These are phyloP conservation scores for Epizoanthus illoricatus DNA, from an alignment of 92 coral and sea anemone species.

Conservation along the genomic window DNA sequence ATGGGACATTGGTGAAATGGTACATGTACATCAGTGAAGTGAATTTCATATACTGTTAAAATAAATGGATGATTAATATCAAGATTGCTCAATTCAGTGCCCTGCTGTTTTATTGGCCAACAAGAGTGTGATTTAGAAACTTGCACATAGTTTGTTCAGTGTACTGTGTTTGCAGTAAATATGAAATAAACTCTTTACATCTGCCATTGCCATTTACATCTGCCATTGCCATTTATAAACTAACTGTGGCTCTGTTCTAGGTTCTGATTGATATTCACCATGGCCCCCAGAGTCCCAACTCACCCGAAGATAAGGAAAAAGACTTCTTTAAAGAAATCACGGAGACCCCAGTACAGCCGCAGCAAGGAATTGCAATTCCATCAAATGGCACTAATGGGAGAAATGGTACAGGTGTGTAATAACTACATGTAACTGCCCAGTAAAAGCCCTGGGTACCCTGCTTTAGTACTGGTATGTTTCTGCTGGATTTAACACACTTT, in stretches of 20 bases:
- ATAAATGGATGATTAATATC: too few relatives aligned
- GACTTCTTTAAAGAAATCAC: constrained; percentile 94
- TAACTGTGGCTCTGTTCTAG: constrained; percentile 3
- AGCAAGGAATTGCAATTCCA: constrained; percentile 70
- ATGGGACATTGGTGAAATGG: too few relatives aligned
- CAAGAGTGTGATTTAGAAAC: not conserved
- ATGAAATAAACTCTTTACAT: not conserved
- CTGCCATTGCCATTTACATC: not conserved
- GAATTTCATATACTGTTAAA: too few relatives aligned
- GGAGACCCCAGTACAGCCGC: constrained; percentile 46
- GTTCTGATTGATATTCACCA: constrained; percentile 59
- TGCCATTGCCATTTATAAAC: not conserved
- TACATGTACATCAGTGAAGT: too few relatives aligned
- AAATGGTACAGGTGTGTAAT: constrained; percentile 62
- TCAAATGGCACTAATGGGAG: constrained; percentile 78
- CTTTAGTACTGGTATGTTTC: too few relatives aligned
- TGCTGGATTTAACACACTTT: too few relatives aligned
- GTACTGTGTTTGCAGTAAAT: not conserved
- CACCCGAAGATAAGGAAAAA: constrained; percentile 83
- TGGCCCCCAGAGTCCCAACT: constrained; percentile 66
- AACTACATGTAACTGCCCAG: not conserved
- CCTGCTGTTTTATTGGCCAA: too few relatives aligned
- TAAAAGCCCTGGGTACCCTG: too few relatives aligned
- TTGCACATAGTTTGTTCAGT: not conserved
- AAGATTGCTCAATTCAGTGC: too few relatives aligned